A percentile compares a stretch with the other conserved stretches of the same genome.
Conservation (phyloP, 2,113 vertebrate species). For the Mugil cephalus region DNA sequence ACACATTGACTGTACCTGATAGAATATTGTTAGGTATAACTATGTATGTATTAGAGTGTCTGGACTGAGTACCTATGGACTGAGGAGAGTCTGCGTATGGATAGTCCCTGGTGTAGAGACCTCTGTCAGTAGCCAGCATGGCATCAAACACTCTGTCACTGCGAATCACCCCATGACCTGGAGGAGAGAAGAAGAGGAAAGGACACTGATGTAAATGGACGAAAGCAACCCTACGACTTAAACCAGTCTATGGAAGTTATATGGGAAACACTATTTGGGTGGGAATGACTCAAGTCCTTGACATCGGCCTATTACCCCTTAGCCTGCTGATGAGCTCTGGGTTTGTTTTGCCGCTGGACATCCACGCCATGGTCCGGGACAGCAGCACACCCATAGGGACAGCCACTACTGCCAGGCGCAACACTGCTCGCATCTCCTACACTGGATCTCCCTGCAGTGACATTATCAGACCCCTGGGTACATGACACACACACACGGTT, state of each 20-base stretch:
- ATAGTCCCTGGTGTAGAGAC: conserved; percentile 87
- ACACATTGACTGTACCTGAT: background rate
- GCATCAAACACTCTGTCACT: conserved; percentile 87
- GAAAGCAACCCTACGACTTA: background rate
- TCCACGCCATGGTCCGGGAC: conserved; percentile 91
- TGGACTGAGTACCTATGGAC: conserved; percentile 85
- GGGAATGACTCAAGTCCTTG: background rate
- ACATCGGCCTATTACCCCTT: conserved; percentile 76
- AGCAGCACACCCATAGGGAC: conserved; percentile 90
- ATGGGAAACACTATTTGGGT: no score
- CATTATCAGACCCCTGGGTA: background rate
- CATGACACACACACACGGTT: background rate
- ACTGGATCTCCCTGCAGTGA: conserved; percentile 52
- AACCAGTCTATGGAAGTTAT: no score
- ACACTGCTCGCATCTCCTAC: conserved; percentile 83
- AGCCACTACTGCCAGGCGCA: conserved; percentile 71
- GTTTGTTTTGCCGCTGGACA: conserved; percentile 90
- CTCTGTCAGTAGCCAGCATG: conserved; percentile 90
- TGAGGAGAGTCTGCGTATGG: conserved; percentile 93
- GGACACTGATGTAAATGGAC: background rate
- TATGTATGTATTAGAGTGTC: background rate
- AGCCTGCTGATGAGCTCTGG: conserved; percentile 89
- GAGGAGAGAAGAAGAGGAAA: conserved; percentile 21
- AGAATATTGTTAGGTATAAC: background rate
- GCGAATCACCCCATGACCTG: conserved; percentile 91